phyloP scores from a whole-genome alignment of 2,113 vertebrate species.

The Columba livia region DNA sequence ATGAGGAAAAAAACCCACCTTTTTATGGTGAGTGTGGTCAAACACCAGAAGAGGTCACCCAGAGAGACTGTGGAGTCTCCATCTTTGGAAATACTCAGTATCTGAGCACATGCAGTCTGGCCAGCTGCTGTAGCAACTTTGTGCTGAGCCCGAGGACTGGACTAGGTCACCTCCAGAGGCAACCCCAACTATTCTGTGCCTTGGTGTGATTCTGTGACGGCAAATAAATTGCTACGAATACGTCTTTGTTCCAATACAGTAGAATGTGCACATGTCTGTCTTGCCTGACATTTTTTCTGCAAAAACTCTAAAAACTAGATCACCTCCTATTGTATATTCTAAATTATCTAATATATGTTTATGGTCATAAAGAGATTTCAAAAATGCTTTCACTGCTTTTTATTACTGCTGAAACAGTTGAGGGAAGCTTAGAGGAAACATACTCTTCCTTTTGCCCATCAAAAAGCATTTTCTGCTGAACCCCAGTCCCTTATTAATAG shows the following conservation, averaged over 20 bases:
- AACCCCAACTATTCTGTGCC: background rate
- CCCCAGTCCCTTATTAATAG: background rate
- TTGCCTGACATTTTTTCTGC: background rate
- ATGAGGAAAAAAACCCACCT: rapidly evolving
- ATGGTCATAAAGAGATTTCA: background rate
- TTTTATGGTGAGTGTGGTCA: background rate
- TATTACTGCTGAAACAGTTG: background rate
- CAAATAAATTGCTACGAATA: background rate
- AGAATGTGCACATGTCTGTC: background rate
- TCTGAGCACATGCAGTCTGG: background rate
- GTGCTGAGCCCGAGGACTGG: background rate
- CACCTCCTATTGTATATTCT: background rate
- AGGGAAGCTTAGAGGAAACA: background rate
- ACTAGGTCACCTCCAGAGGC: background rate
- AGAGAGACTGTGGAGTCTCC: background rate
- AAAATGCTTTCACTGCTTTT: background rate
- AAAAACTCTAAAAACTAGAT: background rate
- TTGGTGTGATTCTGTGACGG: background rate
- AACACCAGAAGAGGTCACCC: background rate
- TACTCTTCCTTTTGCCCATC: background rate
- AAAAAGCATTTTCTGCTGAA: background rate
- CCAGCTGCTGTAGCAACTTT: background rate
- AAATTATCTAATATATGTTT: background rate
- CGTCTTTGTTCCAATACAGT: background rate
- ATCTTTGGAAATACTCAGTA: background rate